A percentile compares a stretch with the other conserved stretches of the same genome.
Conservation (phyloP, 1,140 invertebrate species). For the Antheraea pernyi region DNA sequence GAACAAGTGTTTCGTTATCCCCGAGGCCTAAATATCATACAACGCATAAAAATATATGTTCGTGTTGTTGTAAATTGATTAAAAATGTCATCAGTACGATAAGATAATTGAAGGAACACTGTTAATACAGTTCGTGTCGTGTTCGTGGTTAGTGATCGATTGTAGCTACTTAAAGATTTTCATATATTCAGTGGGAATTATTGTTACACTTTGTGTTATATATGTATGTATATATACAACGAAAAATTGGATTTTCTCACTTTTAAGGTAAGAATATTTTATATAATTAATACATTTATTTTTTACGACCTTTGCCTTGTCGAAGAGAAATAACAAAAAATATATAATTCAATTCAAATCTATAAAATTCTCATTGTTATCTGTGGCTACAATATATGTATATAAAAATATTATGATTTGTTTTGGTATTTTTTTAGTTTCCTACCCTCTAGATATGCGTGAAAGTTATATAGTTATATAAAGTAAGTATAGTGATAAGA, state of each 20-base stretch:
- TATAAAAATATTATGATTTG: too few relatives aligned
- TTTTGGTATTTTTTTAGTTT: too few relatives aligned
- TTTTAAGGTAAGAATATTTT: slow-evolving; percentile 38
- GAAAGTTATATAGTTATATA: too few relatives aligned
- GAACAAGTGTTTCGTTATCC: neutral
- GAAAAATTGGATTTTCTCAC: slow-evolving; percentile 54
- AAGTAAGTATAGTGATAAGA: too few relatives aligned
- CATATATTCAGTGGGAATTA: slow-evolving; percentile 11
- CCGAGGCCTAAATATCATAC: neutral
- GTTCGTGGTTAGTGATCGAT: slow-evolving; percentile 16
- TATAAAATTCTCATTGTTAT: too few relatives aligned
- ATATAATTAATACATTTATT: too few relatives aligned
- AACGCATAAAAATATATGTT: neutral
- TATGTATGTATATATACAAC: neutral
- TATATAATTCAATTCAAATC: too few relatives aligned
- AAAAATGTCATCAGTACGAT: slow-evolving; percentile 32
- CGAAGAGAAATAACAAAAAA: too few relatives aligned
- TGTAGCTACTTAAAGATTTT: slow-evolving; percentile 37
- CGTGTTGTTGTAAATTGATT: slow-evolving; percentile 1
- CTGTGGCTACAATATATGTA: too few relatives aligned
- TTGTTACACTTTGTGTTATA: neutral
- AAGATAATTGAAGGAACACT: slow-evolving; percentile 51
- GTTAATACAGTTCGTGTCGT: slow-evolving; percentile 33
- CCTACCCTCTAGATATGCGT: too few relatives aligned
- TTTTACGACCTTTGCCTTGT: too few relatives aligned